Evolutionary conservation across 2,113 vertebrate species (phyloP).

Genomic region (Egretta garzetta): DNA sequence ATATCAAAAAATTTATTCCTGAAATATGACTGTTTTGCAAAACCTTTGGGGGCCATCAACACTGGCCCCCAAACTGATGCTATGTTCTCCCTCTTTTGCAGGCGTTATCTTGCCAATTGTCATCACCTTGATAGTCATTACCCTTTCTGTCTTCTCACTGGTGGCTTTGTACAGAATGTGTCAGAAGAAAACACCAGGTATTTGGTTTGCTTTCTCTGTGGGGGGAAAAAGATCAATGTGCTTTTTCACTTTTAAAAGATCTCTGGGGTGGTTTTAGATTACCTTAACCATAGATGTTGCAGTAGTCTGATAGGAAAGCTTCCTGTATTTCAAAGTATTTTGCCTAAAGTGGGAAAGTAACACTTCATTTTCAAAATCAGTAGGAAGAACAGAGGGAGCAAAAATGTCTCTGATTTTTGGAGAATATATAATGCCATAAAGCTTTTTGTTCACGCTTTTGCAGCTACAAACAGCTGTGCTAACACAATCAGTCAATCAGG

Average conservation of each 20-base stretch:
- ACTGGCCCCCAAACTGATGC: not conserved
- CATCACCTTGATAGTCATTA: slow-evolving; percentile 76
- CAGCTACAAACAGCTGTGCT: not conserved
- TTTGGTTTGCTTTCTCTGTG: not conserved
- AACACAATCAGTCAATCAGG: not conserved
- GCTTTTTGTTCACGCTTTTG: not conserved
- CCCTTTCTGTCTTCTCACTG: slow-evolving; percentile 71
- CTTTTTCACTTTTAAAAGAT: not conserved
- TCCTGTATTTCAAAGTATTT: not conserved
- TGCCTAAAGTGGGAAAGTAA: not conserved
- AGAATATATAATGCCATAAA: not conserved
- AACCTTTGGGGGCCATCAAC: not conserved
- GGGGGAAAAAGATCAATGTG: not conserved
- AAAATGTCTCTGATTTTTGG: not conserved
- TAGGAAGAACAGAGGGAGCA: not conserved
- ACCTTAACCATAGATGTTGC: not conserved
- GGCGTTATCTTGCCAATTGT: slow-evolving; percentile 76
- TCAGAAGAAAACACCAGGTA: slow-evolving; percentile 78
- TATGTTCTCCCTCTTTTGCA: slow-evolving; percentile 28
- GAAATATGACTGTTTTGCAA: rapidly evolving
- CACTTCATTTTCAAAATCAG: slow-evolving; percentile 25
- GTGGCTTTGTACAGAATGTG: slow-evolving; percentile 79
- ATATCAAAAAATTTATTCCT: not conserved
- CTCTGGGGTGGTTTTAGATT: not conserved
- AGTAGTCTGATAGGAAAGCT: not conserved